A percentile compares a stretch with the other conserved stretches of the same genome.
phyloP scores from a whole-genome alignment of 2,113 vertebrate genomes.

The Sander lucioperca region DNA sequence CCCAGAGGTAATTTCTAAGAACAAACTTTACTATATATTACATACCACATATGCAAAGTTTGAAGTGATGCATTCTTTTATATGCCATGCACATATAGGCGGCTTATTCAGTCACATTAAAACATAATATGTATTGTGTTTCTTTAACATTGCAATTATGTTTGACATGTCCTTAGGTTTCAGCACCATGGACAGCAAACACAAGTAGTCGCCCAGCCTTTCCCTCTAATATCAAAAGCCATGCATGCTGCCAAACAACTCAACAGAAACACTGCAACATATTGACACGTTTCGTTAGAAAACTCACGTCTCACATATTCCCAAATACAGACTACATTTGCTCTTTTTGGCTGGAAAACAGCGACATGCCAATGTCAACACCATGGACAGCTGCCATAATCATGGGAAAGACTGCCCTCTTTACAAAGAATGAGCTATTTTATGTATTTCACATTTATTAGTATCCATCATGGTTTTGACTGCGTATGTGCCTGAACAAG shows the following conservation, averaged over 20 bases:
- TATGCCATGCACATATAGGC: fast-evolving
- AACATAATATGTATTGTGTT: too few species aligned
- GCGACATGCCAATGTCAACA: neutral
- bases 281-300: neutral
- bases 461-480: neutral
- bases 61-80: neutral
- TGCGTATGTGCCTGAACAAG: neutral
- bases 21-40: neutral
- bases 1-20: constrained; percentile 21
- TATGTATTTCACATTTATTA: too few species aligned
- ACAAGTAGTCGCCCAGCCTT: neutral
- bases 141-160: fast-evolving
- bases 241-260: too few species aligned
- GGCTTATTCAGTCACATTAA: neutral
- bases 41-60: neutral
- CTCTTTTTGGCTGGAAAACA: too few species aligned
- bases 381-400: neutral
- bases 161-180: too few species aligned
- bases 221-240: neutral
- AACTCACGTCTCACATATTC: neutral
- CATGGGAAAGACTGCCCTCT: too few species aligned
- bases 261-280: neutral
- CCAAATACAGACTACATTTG: neutral
- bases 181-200: neutral
- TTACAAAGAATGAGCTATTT: too few species aligned